Conservation (phyloP, 2,888 invertebrate genomes). For the Parnassius smintheus region DNA sequence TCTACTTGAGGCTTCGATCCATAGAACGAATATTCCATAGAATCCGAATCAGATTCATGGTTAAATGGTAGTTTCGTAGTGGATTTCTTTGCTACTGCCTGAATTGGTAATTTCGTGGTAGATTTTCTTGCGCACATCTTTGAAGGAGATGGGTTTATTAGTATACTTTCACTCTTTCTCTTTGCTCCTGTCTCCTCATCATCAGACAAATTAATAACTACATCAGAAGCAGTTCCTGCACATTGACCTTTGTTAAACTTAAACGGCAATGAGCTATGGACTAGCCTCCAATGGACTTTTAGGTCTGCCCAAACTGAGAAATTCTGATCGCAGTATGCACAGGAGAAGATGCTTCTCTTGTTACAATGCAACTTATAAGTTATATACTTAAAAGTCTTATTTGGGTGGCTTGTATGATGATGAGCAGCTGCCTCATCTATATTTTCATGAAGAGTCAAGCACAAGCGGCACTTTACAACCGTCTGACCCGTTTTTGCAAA, state of each 20-base stretch:
- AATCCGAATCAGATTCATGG: slow-evolving; percentile 39
- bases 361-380: slow-evolving; percentile 45
- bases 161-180: slow-evolving; percentile 19
- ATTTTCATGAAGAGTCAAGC: slow-evolving; percentile 50
- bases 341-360: slow-evolving; percentile 39
- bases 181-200: slow-evolving; percentile 23
- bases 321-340: slow-evolving; percentile 43
- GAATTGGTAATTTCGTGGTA: slow-evolving; percentile 64
- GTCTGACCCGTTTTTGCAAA: slow-evolving; percentile 56
- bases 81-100: slow-evolving; percentile 51
- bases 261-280: slow-evolving; percentile 42
- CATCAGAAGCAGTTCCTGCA: neutral
- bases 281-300: slow-evolving; percentile 44
- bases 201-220: slow-evolving; percentile 27
- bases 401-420: slow-evolving; percentile 47
- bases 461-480: slow-evolving; percentile 70
- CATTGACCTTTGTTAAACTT: slow-evolving; percentile 25
- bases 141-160: neutral
- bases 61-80: slow-evolving; percentile 54
- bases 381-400: slow-evolving; percentile 46
- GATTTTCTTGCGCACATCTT: slow-evolving; percentile 69
- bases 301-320: slow-evolving; percentile 47
- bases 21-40: slow-evolving; percentile 70
- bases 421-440: slow-evolving; percentile 57
- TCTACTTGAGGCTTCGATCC: slow-evolving; percentile 61